Evolutionary conservation across 2,888 invertebrate species (phyloP), one percentile per base, ranked within the genome.

Genomic region (Sphinx pinastri): DNA sequence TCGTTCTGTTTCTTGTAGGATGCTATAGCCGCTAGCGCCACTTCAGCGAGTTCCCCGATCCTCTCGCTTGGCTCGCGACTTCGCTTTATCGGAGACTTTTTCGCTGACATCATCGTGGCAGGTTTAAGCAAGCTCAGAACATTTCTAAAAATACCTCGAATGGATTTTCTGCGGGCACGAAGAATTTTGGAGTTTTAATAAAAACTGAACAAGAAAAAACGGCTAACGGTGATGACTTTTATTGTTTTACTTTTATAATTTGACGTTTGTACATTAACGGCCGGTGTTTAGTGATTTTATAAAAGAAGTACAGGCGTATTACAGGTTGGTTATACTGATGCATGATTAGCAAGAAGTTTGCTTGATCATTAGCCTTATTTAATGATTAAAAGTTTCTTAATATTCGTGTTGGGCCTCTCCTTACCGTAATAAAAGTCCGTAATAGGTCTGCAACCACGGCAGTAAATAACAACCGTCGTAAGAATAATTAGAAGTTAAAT

Each of bases 1-100:
- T 92, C 91, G 74, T 89, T 90, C 76, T 92, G 91, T 71, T 86
- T 89, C 68, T 87, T 91, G 72, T 88, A 92, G 0, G 92, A 88
- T 6, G 80, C 79, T 51, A 93, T 91, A 11, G 92, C 93, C 7
- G 92, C 93, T 31, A 93, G 73, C 3, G 90, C 93, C 47, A 92
- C 81, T 63, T 93, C 92, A 0, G 91, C 88, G 2, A 85, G 77
- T 1, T 91, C 89, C 2, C 74, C 63, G 52, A 72, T 69, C 76
- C 79, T 86, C 16, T 82, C 81, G 47, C 71, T 73, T 6, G 77
- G 67, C 49, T 88, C 86, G 47, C 79, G 80, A 10, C 73, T 70
- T 31, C 81, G 84, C 74, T 82, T 89, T 31, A 79, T 51, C 13
- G 84, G 77, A 60, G 79, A 72, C 78, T 84, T 87, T 72, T 82